A percentile compares a stretch with the other conserved stretches of the same genome.
Evolutionary conservation across 1,140 invertebrate genomes (phyloP).

Genomic region (Oryctes rhinoceros): DNA sequence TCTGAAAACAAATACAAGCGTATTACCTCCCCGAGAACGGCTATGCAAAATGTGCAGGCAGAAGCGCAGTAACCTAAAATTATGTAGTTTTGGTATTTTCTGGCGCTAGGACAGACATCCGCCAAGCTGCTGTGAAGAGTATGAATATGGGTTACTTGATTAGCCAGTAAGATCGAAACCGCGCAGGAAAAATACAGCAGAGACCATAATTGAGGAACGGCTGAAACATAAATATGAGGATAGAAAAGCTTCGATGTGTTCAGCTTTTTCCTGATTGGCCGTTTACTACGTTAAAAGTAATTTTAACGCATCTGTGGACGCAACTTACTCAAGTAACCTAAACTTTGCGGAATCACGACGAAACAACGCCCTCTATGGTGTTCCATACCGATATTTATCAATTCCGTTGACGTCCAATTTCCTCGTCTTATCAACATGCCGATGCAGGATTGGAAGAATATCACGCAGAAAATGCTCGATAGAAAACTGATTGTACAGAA

Average conservation of each 20-base stretch:
- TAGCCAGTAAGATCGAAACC: not conserved
- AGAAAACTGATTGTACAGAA: not conserved
- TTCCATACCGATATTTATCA: not conserved
- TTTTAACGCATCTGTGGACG: not conserved
- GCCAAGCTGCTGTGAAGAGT: constrained; percentile 24
- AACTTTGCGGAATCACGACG: constrained; percentile 22
- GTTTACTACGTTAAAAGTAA: too few species aligned
- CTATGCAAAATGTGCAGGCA: not conserved
- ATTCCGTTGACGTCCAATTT: not conserved
- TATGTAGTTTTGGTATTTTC: constrained; percentile 21
- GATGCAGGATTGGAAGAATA: constrained; percentile 31
- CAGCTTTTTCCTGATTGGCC: not conserved
- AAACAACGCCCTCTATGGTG: not conserved
- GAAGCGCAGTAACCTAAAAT: not conserved
- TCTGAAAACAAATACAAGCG: too few species aligned
- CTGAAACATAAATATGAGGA: not conserved
- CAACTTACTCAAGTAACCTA: constrained; percentile 33
- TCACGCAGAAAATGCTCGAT: not conserved
- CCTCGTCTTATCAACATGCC: constrained; percentile 4
- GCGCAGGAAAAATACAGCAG: constrained; percentile 14
- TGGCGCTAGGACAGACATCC: constrained; percentile 9
- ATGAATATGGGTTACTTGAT: not conserved
- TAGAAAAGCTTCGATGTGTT: too few species aligned
- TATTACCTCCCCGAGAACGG: constrained; percentile 14
- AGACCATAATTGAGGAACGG: constrained; percentile 29